Percentiles rank a stretch among this genome's conserved stretches.
Conservation (phyloP, 2,113 vertebrate species). For the Neolamprologus fasciatus region DNA sequence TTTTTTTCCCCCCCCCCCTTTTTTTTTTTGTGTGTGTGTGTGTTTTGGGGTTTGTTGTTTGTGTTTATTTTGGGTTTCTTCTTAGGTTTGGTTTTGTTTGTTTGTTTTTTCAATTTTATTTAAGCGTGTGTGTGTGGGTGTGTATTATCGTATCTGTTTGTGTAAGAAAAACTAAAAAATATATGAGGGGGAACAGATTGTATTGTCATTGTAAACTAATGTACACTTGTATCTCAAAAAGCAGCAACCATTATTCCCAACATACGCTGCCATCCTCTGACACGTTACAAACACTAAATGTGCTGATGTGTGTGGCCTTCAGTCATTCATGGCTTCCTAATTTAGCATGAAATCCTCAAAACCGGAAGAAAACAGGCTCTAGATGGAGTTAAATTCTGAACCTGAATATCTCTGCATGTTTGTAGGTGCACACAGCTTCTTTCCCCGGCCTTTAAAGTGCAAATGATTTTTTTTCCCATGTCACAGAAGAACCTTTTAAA, state of each 20-base stretch:
- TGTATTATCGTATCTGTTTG: too few species aligned
- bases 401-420: background rate
- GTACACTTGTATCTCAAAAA: background rate
- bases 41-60: too few species aligned
- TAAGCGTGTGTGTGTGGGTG: too few species aligned
- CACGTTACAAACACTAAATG: background rate
- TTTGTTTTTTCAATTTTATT: too few species aligned
- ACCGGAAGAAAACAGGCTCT: background rate
- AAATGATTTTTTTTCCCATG: background rate
- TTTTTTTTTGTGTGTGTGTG: accelerated
- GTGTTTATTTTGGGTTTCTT: too few species aligned
- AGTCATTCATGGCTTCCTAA: background rate
- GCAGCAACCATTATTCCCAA: background rate
- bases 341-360: background rate
- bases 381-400: background rate
- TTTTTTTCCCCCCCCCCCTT: accelerated
- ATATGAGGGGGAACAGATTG: too few species aligned
- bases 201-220: too few species aligned
- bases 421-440: background rate
- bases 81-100: too few species aligned
- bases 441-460: background rate
- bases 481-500: background rate
- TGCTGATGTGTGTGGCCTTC: background rate
- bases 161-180: too few species aligned
- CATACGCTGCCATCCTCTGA: background rate